Evolutionary conservation across 2,888 invertebrate genomes (phyloP).

Genomic region (Trissolcus brochymenae): DNA sequence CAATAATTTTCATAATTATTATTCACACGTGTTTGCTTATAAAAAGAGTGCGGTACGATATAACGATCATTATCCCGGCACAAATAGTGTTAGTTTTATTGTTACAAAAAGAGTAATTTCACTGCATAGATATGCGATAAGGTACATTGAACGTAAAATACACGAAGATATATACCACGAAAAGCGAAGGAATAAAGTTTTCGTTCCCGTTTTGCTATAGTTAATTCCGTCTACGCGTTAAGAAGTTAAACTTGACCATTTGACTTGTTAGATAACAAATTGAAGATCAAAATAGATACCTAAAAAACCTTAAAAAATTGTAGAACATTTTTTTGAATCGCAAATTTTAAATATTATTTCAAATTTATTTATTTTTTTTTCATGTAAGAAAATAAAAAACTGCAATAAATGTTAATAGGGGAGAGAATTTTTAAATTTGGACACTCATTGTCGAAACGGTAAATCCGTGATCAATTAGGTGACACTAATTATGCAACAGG

Average conservation of each 20-base stretch:
- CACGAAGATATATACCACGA: conserved; percentile 41
- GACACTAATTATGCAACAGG: conserved; percentile 35
- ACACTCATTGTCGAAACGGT: no score
- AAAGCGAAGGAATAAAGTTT: conserved; percentile 54
- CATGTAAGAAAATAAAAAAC: no score
- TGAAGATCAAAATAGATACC: no score
- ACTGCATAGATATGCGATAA: conserved; percentile 46
- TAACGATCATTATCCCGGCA: conserved; percentile 40
- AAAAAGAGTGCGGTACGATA: conserved; percentile 13
- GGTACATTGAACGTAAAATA: conserved; percentile 48
- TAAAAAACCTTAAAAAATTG: no score
- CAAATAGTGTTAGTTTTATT: conserved; percentile 50
- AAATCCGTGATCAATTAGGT: conserved; percentile 26
- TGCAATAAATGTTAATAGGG: no score
- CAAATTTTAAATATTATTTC: no score
- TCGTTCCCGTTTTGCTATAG: conserved; percentile 42
- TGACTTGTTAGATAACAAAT: conserved; percentile 20
- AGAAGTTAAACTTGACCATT: conserved; percentile 50
- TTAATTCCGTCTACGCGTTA: conserved; percentile 32
- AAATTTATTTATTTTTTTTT: no score
- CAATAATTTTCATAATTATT: conserved; percentile 36
- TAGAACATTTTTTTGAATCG: no score
- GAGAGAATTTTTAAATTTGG: no score
- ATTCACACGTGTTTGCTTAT: conserved; percentile 29
- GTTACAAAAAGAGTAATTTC: conserved; percentile 43